Conservation (phyloP, 2,888 invertebrate genomes). For the Ochropleura leucogaster region DNA sequence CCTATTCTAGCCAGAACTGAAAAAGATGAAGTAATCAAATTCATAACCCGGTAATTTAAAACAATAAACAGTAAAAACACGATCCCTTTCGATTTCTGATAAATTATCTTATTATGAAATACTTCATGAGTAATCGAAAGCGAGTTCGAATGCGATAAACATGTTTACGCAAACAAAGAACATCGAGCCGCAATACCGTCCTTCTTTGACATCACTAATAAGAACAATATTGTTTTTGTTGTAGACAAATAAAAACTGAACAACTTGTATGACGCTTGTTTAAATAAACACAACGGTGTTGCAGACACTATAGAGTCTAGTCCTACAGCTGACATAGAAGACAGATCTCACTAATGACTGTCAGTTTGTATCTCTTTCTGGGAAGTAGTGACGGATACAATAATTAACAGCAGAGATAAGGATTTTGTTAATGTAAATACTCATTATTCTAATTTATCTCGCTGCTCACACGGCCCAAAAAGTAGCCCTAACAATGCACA, state of each 20-base stretch:
- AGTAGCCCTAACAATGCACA: conserved; percentile 29
- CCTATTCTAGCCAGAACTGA: not conserved
- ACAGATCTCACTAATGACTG: not conserved
- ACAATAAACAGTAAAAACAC: not conserved
- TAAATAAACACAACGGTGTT: not conserved
- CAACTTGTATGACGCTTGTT: conserved; percentile 15
- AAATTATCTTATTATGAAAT: conserved; percentile 49
- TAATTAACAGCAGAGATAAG: conserved; percentile 5
- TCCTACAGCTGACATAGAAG: not conserved
- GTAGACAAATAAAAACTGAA: conserved; percentile 6
- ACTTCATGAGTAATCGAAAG: conserved; percentile 40
- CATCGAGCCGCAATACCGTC: conserved; percentile 37
- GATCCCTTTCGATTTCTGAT: conserved; percentile 31
- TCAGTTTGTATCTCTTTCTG: not conserved
- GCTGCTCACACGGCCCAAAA: conserved; percentile 25
- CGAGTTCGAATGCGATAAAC: conserved; percentile 47
- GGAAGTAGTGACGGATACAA: not conserved
- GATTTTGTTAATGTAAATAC: not conserved
- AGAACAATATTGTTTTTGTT: conserved; percentile 37
- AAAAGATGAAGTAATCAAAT: not conserved
- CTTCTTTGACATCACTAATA: conserved; percentile 43
- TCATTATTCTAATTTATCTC: not conserved
- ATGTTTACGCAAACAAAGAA: conserved; percentile 55
- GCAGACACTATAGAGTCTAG: not conserved
- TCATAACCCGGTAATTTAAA: not conserved